These are phyloP conservation scores for Sylvicola cinctus DNA, from an alignment of 2,888 invertebrate genomes.

Conservation along the genomic window DNA sequence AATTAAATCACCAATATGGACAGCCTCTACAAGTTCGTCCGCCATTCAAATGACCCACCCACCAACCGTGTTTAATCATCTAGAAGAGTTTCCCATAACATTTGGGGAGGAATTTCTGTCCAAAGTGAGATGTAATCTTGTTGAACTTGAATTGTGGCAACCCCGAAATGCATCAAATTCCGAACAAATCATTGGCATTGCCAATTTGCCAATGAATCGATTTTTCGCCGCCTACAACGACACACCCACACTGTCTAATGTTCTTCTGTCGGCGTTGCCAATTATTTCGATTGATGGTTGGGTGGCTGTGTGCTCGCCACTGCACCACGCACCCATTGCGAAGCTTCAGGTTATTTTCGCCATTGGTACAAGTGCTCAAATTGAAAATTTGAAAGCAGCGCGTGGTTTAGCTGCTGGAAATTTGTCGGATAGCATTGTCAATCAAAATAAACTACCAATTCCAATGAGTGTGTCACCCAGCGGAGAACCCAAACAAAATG, in stretches of 20 bases:
- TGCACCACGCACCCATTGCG: slow-evolving; percentile 26
- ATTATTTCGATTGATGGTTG: slow-evolving; percentile 38
- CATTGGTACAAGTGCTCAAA: slow-evolving; percentile 36
- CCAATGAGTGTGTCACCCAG: slow-evolving; percentile 6
- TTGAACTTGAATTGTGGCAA: no score
- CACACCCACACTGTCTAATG: slow-evolving; percentile 9
- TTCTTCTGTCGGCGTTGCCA: no score
- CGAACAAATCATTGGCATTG: no score
- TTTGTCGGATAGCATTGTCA: background rate
- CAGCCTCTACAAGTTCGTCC: no score
- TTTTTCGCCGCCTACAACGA: slow-evolving; percentile 37
- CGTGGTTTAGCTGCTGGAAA: slow-evolving; percentile 9
- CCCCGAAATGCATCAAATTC: no score
- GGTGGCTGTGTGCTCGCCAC: slow-evolving; percentile 26
- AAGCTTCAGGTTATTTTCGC: slow-evolving; percentile 34
- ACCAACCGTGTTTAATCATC: no score
- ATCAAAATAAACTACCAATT: slow-evolving; percentile 5
- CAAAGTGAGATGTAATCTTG: no score
- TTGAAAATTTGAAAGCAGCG: slow-evolving; percentile 29
- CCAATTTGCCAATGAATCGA: slow-evolving; percentile 34
- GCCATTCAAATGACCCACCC: no score
- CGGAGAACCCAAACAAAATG: background rate
- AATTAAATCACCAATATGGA: no score
- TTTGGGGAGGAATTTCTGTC: no score
- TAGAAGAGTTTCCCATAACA: no score